Evolutionary conservation across 2,113 vertebrate genomes (phyloP), one percentile per base, ranked within the genome.

Genomic region (Oenanthe melanoleuca): DNA sequence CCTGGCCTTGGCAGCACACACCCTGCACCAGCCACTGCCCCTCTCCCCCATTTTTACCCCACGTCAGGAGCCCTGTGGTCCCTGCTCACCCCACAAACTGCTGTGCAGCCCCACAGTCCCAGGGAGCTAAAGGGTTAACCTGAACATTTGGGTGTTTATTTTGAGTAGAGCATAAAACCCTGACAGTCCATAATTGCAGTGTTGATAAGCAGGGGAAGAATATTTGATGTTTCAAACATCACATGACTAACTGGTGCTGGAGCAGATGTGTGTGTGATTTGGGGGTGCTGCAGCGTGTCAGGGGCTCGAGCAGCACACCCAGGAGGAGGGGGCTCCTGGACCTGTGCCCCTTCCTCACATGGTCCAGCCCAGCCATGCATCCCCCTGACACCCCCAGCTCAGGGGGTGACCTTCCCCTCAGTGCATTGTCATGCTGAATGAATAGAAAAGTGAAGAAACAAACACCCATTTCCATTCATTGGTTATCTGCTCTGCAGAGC

Each of bases 171-270:
- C 96, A 93, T 66, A 92, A 96, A 96, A 70, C 72, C 71, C 91
- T 97, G 95, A 61, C 91, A 92, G 92, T 83, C 91, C 77, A 56
- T 97, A 98, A 97, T 97, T 97, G 93, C 83, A 91, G 95, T 91
- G 94, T 77, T 96, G 94, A 97, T 95, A 95, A 97, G 95, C 87
- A 83, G 73, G 92, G 86, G 95, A 53, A 82, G 96, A 92, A 89
- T 95, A 97, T 96, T 96, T 95, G 91, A 91, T 95, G 80, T 93
- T 97, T 95, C 82, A 45, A 75, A 69, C 50, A 84, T 67, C 96
- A 97, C 94, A 75, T 96, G 95, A 95, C 78, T 96, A 85, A 94
- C 40, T 91, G 83, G 87, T 92, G 37, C 11, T 70, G 86, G 67
- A 96, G 66, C 96, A 97, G 94, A 91, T 98, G 95, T 40, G 88